Percentiles rank a stretch among this genome's conserved stretches.
These are phyloP conservation scores for Glaucidium brasilianum DNA, from an alignment of 2,113 vertebrate genomes.

Conservation along the genomic window DNA sequence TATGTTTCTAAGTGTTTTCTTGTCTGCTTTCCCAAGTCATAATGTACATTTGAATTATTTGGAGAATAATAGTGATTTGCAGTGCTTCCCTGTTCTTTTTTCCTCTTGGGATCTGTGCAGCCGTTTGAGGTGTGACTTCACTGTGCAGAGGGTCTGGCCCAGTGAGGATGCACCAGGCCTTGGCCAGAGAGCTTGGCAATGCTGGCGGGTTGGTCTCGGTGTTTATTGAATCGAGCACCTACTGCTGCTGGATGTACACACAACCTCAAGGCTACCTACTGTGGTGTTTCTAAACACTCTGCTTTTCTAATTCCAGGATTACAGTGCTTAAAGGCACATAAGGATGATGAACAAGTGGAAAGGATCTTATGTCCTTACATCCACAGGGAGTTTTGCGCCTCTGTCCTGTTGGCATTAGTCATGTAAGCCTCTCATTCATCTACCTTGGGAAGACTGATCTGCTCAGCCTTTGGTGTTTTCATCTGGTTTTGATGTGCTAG, in stretches of 20 bases:
- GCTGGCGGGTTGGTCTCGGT: not conserved
- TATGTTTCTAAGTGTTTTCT: conserved; percentile 20
- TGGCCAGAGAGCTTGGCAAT: not conserved
- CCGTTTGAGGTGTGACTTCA: not conserved
- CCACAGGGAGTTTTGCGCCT: not conserved
- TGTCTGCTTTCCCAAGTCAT: not conserved
- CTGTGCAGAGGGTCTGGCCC: not conserved
- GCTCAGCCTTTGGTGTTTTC: conserved; percentile 28
- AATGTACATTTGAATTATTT: not conserved
- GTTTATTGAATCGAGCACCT: fast-evolving
- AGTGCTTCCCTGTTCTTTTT: not conserved
- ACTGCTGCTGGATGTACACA: not conserved
- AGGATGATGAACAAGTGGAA: conserved; percentile 29
- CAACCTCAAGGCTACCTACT: not conserved
- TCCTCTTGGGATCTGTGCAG: not conserved
- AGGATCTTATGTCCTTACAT: conserved; percentile 45
- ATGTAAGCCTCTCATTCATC: conserved; percentile 29
- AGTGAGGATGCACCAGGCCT: not conserved
- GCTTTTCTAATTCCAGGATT: conserved; percentile 53
- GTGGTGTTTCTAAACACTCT: not conserved
- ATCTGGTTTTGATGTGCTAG: conserved; percentile 24
- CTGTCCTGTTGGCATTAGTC: conserved; percentile 39
- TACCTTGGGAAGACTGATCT: conserved; percentile 24
- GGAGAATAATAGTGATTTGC: not conserved
- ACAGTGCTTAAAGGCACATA: conserved; percentile 20